Percentiles rank a stretch among this genome's conserved stretches.
phyloP scores from a whole-genome alignment of 2,888 invertebrate genomes.

The Volucella inanis region DNA sequence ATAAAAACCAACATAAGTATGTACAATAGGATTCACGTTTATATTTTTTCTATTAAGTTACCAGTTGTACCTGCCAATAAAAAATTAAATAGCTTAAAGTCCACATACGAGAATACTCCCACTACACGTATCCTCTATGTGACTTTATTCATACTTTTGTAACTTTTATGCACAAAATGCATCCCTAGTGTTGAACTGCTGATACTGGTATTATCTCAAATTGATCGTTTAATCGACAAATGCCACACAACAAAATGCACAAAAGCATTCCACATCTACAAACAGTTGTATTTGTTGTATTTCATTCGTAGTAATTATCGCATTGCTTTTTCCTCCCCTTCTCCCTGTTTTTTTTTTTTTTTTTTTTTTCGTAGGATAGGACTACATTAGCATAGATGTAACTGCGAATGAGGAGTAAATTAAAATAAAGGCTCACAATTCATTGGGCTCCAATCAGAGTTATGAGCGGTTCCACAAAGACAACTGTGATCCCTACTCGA shows the following conservation, averaged over 20 bases:
- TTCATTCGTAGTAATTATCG: slow-evolving; percentile 26
- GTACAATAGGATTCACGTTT: too few relatives aligned
- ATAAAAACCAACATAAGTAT: too few relatives aligned
- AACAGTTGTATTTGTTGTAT: neutral
- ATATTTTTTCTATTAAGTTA: too few relatives aligned
- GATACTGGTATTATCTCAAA: slow-evolving; percentile 10
- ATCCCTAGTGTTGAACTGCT: too few relatives aligned
- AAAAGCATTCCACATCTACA: slow-evolving; percentile 23
- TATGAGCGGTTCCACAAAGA: slow-evolving; percentile 45
- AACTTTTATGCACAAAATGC: too few relatives aligned
- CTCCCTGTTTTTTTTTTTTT: neutral
- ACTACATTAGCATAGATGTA: slow-evolving; percentile 11
- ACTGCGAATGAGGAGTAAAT: slow-evolving; percentile 7
- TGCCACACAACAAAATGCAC: slow-evolving; percentile 7
- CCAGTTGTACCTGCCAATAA: too few relatives aligned
- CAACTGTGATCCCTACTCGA: slow-evolving; percentile 36
- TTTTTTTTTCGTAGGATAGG: neutral
- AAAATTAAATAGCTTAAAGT: too few relatives aligned
- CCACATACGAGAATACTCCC: too few relatives aligned
- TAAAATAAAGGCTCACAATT: slow-evolving; percentile 49
- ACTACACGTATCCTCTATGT: too few relatives aligned
- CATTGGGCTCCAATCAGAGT: slow-evolving; percentile 41
- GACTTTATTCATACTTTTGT: too few relatives aligned
- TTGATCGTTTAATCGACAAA: slow-evolving; percentile 31
- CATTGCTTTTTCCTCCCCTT: neutral